phyloP scores from a whole-genome alignment of 2,888 invertebrate species.

The Pterobdella sp. region DNA sequence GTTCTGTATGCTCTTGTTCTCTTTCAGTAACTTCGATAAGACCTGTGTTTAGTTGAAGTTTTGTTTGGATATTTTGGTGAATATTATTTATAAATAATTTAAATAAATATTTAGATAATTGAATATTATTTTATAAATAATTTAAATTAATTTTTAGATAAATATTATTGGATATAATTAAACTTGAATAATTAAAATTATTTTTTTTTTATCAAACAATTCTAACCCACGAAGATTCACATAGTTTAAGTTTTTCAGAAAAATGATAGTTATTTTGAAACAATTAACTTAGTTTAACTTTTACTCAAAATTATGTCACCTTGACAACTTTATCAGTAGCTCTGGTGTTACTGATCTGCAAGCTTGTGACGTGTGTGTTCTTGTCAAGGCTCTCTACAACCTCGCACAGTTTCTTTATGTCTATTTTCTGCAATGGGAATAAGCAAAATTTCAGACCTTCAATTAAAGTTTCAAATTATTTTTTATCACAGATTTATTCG shows the following conservation, averaged over 20 bases:
- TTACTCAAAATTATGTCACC: constrained; percentile 47
- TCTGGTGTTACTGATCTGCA: constrained; percentile 86
- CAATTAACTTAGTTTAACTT: too few species aligned
- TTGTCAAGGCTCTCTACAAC: constrained; percentile 77
- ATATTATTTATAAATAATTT: neutral
- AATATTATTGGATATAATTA: neutral
- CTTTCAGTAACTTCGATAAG: constrained; percentile 59
- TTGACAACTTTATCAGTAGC: constrained; percentile 77
- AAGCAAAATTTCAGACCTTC: constrained; percentile 12
- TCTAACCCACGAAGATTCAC: too few species aligned
- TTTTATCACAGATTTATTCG: neutral
- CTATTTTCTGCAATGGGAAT: constrained; percentile 73
- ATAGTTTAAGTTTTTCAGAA: too few species aligned
- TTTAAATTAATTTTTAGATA: too few species aligned
- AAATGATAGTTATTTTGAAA: too few species aligned
- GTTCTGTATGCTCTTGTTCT: constrained; percentile 52
- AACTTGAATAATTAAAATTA: too few species aligned
- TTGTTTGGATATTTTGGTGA: neutral
- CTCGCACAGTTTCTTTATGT: constrained; percentile 78
- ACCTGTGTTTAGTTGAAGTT: constrained; percentile 38
- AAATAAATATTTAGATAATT: neutral
- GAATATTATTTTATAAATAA: neutral
- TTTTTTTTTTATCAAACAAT: too few species aligned
- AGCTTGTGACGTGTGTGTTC: constrained; percentile 82
- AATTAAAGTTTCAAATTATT: neutral